Evolutionary conservation across 2,113 vertebrate genomes (phyloP).

Genomic region (Daphoenositta chrysoptera): DNA sequence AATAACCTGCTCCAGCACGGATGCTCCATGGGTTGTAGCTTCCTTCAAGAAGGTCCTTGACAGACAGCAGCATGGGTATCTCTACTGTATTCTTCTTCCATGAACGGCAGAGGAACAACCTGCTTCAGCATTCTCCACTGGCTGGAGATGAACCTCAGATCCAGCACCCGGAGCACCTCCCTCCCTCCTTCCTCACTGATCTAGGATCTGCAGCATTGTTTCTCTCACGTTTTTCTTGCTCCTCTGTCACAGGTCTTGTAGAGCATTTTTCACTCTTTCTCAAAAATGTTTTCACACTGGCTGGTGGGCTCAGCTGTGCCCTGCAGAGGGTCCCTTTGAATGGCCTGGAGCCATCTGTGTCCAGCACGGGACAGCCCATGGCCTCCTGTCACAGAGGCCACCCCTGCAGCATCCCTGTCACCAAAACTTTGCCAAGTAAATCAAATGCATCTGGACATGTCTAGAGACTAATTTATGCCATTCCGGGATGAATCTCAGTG

Average conservation of each 20-base stretch:
- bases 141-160: not conserved
- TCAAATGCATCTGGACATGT: not conserved
- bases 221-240: not conserved
- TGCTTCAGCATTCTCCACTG: not conserved
- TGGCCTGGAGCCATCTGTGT: fast-evolving
- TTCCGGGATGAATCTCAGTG: not conserved
- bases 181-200: not conserved
- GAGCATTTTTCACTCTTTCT: not conserved
- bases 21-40: too few species aligned
- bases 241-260: not conserved
- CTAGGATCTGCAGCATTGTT: not conserved
- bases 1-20: not conserved
- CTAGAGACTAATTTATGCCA: not conserved
- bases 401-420: too few species aligned
- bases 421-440: not conserved
- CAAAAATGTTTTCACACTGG: not conserved
- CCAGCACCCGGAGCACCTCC: not conserved
- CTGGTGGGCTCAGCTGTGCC: not conserved
- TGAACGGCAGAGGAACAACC: too few species aligned
- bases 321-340: fast-evolving
- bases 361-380: fast-evolving
- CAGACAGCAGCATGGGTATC: not conserved
- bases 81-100: not conserved
- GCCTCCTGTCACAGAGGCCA: not conserved
- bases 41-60: not conserved